Evolutionary conservation across 2,797 vertebrate genomes (phyloP).

Genomic region (Toxotes lorentzi): DNA sequence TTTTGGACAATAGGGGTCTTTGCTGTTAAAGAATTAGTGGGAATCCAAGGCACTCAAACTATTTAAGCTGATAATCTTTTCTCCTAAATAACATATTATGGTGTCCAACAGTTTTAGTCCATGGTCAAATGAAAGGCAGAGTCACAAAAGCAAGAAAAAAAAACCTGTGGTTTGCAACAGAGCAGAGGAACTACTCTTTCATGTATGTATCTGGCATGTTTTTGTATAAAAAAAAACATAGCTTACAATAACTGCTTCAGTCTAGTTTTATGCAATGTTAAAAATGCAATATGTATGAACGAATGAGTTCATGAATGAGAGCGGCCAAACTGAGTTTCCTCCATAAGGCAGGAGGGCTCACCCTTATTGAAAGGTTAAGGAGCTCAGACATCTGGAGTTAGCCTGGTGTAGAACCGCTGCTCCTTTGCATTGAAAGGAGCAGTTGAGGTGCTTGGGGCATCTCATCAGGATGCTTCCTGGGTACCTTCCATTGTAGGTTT

Average conservation of each 20-base stretch:
- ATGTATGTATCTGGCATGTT: not conserved
- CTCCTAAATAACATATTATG: slow-evolving; percentile 16
- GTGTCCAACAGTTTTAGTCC: slow-evolving; percentile 7
- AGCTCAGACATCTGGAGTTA: no score
- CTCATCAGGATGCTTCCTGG: no score
- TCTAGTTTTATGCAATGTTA: not conserved
- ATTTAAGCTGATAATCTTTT: slow-evolving; percentile 24
- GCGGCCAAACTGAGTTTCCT: no score
- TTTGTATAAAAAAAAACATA: not conserved
- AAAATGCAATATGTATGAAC: no score
- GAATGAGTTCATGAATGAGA: no score
- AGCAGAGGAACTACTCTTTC: not conserved
- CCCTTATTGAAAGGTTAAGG: no score
- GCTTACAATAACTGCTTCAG: not conserved
- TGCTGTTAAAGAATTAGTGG: slow-evolving; percentile 16
- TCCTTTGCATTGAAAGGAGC: no score
- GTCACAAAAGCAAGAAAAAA: not conserved
- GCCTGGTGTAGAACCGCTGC: no score
- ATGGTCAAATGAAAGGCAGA: slow-evolving; percentile 9
- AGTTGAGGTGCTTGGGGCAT: no score
- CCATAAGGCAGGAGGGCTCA: no score
- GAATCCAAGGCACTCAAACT: slow-evolving; percentile 20
- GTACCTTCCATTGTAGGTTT: no score
- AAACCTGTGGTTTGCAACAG: not conserved
- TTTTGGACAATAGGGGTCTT: slow-evolving; percentile 17